These are phyloP conservation scores for Melanotaenia pygmaea DNA, from an alignment of 2,797 vertebrate genomes.

Conservation along the genomic window DNA sequence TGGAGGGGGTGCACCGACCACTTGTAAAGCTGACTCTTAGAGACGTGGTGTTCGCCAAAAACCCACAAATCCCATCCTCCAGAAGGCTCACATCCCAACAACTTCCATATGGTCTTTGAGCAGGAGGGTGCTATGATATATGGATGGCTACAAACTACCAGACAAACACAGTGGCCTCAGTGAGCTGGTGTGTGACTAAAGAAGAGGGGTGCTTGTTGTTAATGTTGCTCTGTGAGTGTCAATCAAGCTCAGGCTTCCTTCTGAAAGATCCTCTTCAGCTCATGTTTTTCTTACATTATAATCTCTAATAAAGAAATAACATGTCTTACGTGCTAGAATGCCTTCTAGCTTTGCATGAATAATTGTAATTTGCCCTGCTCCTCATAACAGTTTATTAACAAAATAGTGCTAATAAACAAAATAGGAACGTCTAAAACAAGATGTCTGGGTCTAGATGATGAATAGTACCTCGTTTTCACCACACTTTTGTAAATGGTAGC, in stretches of 20 bases:
- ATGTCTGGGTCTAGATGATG: slow-evolving; percentile 48
- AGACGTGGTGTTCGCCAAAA: slow-evolving; percentile 70
- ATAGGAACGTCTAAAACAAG: slow-evolving; percentile 29
- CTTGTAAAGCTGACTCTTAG: slow-evolving; percentile 73
- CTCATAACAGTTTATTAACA: slow-evolving; percentile 29
- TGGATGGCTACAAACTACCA: slow-evolving; percentile 40
- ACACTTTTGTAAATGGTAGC: slow-evolving; percentile 70
- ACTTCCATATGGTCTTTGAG: slow-evolving; percentile 80
- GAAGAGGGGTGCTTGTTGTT: slow-evolving; percentile 35
- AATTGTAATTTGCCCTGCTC: not conserved
- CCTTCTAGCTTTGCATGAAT: not conserved
- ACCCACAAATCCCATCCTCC: slow-evolving; percentile 73
- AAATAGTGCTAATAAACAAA: slow-evolving; percentile 44
- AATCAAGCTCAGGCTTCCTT: slow-evolving; percentile 49
- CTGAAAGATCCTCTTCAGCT: slow-evolving; percentile 8
- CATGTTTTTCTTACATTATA: slow-evolving; percentile 17
- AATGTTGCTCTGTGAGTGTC: slow-evolving; percentile 53
- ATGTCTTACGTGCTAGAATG: slow-evolving; percentile 14
- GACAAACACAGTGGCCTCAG: slow-evolving; percentile 54
- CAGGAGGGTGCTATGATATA: slow-evolving; percentile 70
- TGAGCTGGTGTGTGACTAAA: slow-evolving; percentile 38
- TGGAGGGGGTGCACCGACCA: slow-evolving; percentile 46
- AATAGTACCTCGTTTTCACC: slow-evolving; percentile 58
- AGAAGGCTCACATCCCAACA: slow-evolving; percentile 72
- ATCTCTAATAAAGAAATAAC: slow-evolving; percentile 14